Conservation (phyloP, 2,888 invertebrate genomes). For the Hedya salicella region DNA sequence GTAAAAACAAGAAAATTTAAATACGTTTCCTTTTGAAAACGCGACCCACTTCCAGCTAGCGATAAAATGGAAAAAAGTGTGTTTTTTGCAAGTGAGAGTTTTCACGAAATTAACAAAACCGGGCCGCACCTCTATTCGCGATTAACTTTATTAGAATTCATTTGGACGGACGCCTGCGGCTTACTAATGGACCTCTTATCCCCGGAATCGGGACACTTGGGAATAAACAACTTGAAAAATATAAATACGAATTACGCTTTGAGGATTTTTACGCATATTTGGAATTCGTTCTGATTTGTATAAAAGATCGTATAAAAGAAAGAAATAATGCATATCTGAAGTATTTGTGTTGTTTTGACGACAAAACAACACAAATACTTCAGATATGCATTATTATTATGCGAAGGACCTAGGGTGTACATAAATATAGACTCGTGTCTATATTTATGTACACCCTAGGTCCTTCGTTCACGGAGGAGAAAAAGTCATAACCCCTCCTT, state of each 20-base stretch:
- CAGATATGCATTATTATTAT: too few relatives aligned
- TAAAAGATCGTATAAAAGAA: too few relatives aligned
- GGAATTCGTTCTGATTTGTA: background rate
- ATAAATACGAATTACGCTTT: slow-evolving; percentile 11
- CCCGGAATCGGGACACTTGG: slow-evolving; percentile 51
- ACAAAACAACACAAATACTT: too few relatives aligned
- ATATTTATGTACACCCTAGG: too few relatives aligned
- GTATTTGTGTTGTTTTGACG: too few relatives aligned
- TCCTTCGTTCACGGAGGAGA: too few relatives aligned
- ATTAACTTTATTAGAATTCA: slow-evolving; percentile 81
- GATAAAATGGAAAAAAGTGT: slow-evolving; percentile 55
- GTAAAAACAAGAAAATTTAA: slow-evolving; percentile 25
- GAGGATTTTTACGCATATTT: background rate
- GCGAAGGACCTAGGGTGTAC: too few relatives aligned
- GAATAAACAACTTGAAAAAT: slow-evolving; percentile 22
- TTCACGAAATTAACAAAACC: slow-evolving; percentile 67
- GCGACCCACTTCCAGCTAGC: slow-evolving; percentile 52
- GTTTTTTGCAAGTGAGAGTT: slow-evolving; percentile 55
- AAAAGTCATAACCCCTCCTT: too few relatives aligned
- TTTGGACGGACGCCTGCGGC: slow-evolving; percentile 64
- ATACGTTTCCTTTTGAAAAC: slow-evolving; percentile 43
- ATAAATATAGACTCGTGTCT: too few relatives aligned
- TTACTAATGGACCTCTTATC: slow-evolving; percentile 70
- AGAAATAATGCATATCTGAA: too few relatives aligned
- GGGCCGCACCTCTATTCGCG: slow-evolving; percentile 59